Conservation (phyloP, 2,113 vertebrate genomes). For the Origma solitaria region DNA sequence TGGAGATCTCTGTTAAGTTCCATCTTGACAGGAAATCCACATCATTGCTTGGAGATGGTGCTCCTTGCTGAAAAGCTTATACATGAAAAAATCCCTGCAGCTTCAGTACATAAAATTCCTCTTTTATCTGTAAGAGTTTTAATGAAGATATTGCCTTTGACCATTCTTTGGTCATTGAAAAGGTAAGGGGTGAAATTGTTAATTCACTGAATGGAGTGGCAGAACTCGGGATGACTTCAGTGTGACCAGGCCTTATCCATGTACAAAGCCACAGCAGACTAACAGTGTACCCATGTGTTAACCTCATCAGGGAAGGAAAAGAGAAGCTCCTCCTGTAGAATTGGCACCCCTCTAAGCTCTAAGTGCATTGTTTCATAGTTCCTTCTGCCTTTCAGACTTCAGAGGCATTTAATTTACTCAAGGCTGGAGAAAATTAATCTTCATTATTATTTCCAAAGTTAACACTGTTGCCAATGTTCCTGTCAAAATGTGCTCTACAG, state of each 20-base stretch:
- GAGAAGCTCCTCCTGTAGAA: not conserved
- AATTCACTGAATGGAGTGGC: not conserved
- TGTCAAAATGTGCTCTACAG: not conserved
- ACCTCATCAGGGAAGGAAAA: not conserved
- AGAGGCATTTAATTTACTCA: not conserved
- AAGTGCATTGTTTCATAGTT: not conserved
- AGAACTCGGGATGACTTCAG: not conserved
- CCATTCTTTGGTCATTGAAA: not conserved
- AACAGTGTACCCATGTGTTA: rapidly evolving
- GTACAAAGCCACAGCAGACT: not conserved
- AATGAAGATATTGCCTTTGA: not conserved
- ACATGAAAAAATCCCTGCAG: not conserved
- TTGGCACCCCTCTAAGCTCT: not conserved
- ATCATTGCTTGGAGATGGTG: not conserved
- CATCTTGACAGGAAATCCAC: not conserved
- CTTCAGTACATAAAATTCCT: not conserved
- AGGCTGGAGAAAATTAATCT: not conserved
- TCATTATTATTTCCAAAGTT: not conserved
- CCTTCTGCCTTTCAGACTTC: not conserved
- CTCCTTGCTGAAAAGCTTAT: not conserved
- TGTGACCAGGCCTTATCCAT: not conserved
- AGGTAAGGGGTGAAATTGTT: not conserved
- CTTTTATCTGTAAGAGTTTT: not conserved
- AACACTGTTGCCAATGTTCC: not conserved
- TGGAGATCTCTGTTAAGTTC: not conserved